These are phyloP conservation scores for Abrostola tripartita DNA, from an alignment of 2,888 invertebrate genomes.

Conservation along the genomic window DNA sequence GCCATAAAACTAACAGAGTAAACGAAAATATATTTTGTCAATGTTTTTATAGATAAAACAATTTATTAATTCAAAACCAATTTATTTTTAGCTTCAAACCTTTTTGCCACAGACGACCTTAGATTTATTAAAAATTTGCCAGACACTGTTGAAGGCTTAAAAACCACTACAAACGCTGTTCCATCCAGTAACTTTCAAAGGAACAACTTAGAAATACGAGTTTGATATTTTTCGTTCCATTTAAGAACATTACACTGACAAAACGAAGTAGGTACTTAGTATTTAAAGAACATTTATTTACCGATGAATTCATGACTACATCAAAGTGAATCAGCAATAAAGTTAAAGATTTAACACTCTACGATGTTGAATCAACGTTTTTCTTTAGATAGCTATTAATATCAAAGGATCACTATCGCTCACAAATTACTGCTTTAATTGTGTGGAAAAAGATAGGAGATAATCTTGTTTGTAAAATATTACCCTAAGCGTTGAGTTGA, in stretches of 20 bases:
- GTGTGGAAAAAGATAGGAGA: conserved; percentile 51
- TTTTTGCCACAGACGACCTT: not conserved
- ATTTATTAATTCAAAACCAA: not conserved
- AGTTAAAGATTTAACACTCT: conserved; percentile 58
- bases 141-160: conserved; percentile 26
- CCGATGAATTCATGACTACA: conserved; percentile 57
- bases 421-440: conserved; percentile 51
- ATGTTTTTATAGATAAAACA: not conserved
- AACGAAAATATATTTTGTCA: too few relatives aligned
- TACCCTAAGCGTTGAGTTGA: conserved; percentile 8
- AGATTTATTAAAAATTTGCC: conserved; percentile 41
- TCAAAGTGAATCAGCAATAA: conserved; percentile 63
- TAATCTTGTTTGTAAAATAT: conserved; percentile 18
- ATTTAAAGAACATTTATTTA: conserved; percentile 52
- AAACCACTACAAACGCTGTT: conserved; percentile 30
- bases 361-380: conserved; percentile 35
- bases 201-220: conserved; percentile 16
- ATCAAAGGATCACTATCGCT: conserved; percentile 59
- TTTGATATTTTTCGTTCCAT: conserved; percentile 30
- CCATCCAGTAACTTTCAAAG: conserved; percentile 16
- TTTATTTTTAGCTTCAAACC: not conserved
- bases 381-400: conserved; percentile 10
- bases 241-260: conserved; percentile 10
- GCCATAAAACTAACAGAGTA: too few relatives aligned
- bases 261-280: conserved; percentile 21